Evolutionary conservation across 2,797 vertebrate species (phyloP).

Genomic region (Oceanodroma leucorhoa): DNA sequence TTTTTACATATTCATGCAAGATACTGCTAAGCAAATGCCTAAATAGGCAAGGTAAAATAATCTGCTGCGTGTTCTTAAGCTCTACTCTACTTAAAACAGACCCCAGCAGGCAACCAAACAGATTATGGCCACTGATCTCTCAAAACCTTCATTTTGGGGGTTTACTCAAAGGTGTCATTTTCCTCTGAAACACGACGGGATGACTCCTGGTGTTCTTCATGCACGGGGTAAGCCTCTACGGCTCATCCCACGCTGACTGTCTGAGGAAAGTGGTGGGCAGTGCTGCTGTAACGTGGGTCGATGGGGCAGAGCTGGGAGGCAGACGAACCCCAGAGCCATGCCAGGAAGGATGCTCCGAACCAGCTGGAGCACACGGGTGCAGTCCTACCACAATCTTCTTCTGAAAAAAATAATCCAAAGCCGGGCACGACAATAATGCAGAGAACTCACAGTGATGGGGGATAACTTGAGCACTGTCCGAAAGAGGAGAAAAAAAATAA

Average conservation of each 20-base stretch:
- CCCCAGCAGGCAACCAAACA: background rate
- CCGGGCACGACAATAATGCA: rapidly evolving
- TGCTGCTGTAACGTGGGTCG: rapidly evolving
- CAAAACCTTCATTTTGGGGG: background rate
- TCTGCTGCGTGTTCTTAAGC: rapidly evolving
- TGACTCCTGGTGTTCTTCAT: background rate
- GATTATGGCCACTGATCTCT: background rate
- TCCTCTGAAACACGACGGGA: rapidly evolving
- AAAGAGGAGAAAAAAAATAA: background rate
- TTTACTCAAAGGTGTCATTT: background rate
- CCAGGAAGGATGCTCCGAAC: background rate
- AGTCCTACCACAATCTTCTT: background rate
- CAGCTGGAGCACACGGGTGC: background rate
- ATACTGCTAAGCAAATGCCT: background rate
- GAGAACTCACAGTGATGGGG: background rate
- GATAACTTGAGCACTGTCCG: rapidly evolving
- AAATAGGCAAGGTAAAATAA: background rate
- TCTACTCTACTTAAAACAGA: background rate
- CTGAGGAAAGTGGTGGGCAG: rapidly evolving
- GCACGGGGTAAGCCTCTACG: rapidly evolving
- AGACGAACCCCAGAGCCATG: background rate
- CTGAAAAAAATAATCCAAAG: no score
- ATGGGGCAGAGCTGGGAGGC: background rate
- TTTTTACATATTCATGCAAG: background rate
- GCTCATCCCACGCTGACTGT: rapidly evolving